These are phyloP conservation scores for Gallinago stenura DNA, from an alignment of 2,797 vertebrate genomes.

Conservation along the genomic window DNA sequence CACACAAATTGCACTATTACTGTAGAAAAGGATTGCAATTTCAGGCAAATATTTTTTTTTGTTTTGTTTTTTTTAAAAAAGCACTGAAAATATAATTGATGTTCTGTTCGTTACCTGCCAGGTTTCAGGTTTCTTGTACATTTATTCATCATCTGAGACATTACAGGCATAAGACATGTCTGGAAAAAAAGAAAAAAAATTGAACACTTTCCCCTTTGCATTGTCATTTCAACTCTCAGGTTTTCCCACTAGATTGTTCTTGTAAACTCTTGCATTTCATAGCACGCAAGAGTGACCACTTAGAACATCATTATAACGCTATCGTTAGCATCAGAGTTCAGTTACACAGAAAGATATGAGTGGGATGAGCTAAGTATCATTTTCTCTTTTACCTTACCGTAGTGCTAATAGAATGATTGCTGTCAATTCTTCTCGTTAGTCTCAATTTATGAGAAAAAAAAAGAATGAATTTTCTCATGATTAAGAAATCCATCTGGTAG, in stretches of 20 bases:
- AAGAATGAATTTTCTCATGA: neutral
- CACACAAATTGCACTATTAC: slow-evolving; percentile 71
- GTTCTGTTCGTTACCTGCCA: slow-evolving; percentile 70
- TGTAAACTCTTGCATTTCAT: slow-evolving; percentile 58
- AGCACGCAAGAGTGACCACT: slow-evolving; percentile 66
- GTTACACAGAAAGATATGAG: slow-evolving; percentile 45
- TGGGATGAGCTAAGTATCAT: slow-evolving; percentile 46
- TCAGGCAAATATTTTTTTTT: slow-evolving; percentile 51
- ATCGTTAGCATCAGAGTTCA: slow-evolving; percentile 56
- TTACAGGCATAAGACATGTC: slow-evolving; percentile 67
- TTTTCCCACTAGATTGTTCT: slow-evolving; percentile 73
- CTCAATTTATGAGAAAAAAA: neutral
- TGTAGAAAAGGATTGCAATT: slow-evolving; percentile 59
- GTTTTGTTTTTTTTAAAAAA: neutral
- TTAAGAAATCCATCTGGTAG: neutral
- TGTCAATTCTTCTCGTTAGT: slow-evolving; percentile 57
- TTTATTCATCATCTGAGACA: slow-evolving; percentile 69
- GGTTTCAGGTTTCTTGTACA: slow-evolving; percentile 58
- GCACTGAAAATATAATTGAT: slow-evolving; percentile 59
- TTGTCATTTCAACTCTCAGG: slow-evolving; percentile 75
- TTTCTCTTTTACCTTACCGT: slow-evolving; percentile 52
- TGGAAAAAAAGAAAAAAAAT: slow-evolving; percentile 28
- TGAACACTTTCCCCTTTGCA: slow-evolving; percentile 48
- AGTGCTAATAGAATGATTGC: slow-evolving; percentile 65
- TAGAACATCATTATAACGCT: slow-evolving; percentile 32